phyloP scores from a whole-genome alignment of 2,113 vertebrate species.

The Lophochroa leadbeateri region DNA sequence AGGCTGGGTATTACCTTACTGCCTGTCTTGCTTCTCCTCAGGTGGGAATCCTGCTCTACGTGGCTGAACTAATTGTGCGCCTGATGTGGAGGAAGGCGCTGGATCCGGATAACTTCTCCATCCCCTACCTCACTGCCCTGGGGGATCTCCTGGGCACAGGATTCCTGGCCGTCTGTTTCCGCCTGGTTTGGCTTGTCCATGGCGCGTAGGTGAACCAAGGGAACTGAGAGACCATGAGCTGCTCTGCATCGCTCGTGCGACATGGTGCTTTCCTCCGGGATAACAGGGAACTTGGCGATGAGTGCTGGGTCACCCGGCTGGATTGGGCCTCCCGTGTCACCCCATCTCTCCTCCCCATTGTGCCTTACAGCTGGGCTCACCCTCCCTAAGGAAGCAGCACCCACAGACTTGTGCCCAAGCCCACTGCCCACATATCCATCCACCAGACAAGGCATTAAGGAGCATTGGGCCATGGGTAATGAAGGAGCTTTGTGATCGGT shows the following conservation, averaged over 20 bases:
- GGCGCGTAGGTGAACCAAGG: conserved; percentile 16
- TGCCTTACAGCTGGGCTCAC: conserved; percentile 31
- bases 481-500: neutral
- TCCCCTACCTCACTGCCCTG: conserved; percentile 95
- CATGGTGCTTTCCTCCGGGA: neutral
- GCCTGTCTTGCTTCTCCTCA: conserved; percentile 43
- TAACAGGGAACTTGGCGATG: neutral
- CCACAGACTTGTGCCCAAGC: neutral
- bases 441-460: neutral
- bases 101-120: conserved; percentile 95
- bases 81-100: conserved; percentile 86
- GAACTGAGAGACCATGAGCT: neutral
- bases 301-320: neutral
- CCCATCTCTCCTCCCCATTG: neutral
- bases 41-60: conserved; percentile 90
- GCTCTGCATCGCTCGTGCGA: neutral
- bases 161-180: conserved; percentile 90
- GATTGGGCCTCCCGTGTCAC: neutral
- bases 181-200: conserved; percentile 35
- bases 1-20: neutral
- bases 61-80: conserved; percentile 89
- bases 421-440: rapidly evolving
- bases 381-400: neutral
- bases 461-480: neutral
- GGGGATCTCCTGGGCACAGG: conserved; percentile 93